Evolutionary conservation across 2,888 invertebrate genomes (phyloP), one percentile per base, ranked within the genome.

Genomic region (Chrysopilus asiliformis): DNA sequence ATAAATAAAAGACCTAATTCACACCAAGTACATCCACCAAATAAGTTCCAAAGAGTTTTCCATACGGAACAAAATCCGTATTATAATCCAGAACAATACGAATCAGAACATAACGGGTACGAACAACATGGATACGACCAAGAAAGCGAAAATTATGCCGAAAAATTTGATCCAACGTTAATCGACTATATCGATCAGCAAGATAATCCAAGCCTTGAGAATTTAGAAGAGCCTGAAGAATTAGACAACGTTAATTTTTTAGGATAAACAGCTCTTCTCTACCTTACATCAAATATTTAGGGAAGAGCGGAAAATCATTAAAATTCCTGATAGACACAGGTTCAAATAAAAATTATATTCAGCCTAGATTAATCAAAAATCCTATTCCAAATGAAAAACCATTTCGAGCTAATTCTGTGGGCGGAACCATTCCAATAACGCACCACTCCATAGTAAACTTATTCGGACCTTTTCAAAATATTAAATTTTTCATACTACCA

Each of bases 321-420:
- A 45, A 41, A 42, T 41, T 49, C 13, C 15, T 46, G 10, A 44
- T 45, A 16, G 43, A 46, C 16, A 41, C 43, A 3, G 43, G 42
- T 3, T 47, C 44, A 6, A 44, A 44, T 15, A 37, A 22, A 32
- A 48, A 45, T 12, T 45, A 44, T 25, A 41, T 48, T 17, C 38
- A 43, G 36, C 33, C 43, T 10, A 32, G 25, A 6, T 31, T 32
- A 4, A 34, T 44, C 9, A 12, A 16, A 10, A 40, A 40, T 4
- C 39, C 38, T 18, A 36, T 38, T 20, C 36, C 24, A 2, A 44
- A 44, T 14, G 24, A 44, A 25, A 34, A 42, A 30, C n/a, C 22
- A 9, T 45, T 45, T 22, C 20, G 27, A 17, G 40, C 43, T 13
- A 41, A 37, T 15, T 41, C 42, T 1, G 33, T 45, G 29, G 40